phyloP scores from a whole-genome alignment of 2,888 invertebrate genomes.

The Elegia similella region DNA sequence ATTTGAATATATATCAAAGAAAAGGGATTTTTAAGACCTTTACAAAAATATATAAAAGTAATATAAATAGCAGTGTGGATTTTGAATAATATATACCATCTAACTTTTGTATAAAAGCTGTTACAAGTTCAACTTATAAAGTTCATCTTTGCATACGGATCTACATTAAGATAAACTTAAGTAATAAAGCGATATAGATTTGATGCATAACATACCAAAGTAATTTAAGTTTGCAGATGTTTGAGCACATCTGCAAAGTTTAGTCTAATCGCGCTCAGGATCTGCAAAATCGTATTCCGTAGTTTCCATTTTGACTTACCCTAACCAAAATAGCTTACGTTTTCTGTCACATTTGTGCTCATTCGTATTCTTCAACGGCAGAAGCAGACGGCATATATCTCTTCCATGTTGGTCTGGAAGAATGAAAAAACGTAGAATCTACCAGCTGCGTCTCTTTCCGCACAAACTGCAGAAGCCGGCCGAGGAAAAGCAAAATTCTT shows the following conservation, averaged over 20 bases:
- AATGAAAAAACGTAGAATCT: no score
- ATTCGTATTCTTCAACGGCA: not conserved
- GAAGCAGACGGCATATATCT: no score
- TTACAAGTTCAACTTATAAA: not conserved
- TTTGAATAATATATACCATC: no score
- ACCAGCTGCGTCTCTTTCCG: no score
- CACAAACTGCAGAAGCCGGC: no score
- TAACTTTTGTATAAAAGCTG: no score
- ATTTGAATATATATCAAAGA: no score
- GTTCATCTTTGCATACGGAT: not conserved
- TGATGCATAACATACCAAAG: slow-evolving; percentile 3
- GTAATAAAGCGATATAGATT: not conserved
- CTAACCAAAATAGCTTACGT: not conserved
- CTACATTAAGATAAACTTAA: not conserved
- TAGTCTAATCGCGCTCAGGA: not conserved
- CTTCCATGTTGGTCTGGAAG: no score
- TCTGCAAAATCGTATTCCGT: not conserved
- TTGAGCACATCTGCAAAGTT: not conserved
- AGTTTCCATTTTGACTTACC: slow-evolving; percentile 1
- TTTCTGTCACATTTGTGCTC: not conserved
- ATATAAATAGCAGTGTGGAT: no score
- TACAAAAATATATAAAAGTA: no score
- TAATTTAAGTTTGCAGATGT: slow-evolving; percentile 3
- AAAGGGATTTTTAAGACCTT: no score
- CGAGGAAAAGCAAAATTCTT: no score